A percentile compares a stretch with the other conserved stretches of the same genome.
phyloP scores from a whole-genome alignment of 2,113 vertebrate genomes.

The Gallinago jamesoni region DNA sequence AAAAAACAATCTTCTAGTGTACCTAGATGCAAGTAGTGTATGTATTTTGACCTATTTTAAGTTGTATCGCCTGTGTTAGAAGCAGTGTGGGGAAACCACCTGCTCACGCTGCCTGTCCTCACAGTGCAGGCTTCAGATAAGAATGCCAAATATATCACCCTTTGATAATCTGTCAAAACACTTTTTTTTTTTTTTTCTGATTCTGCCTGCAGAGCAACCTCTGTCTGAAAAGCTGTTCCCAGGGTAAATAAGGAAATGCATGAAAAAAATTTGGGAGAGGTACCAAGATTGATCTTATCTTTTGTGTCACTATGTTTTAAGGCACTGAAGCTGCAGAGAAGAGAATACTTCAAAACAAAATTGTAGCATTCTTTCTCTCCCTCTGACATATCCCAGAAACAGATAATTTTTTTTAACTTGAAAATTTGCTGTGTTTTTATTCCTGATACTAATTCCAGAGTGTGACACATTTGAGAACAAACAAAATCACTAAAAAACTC shows the following conservation, averaged over 20 bases:
- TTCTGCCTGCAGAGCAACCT: conserved; percentile 1
- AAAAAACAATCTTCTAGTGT: neutral
- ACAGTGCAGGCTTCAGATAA: neutral
- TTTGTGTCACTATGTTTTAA: conserved; percentile 22
- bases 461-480: neutral
- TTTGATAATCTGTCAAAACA: conserved; percentile 7
- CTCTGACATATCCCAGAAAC: neutral
- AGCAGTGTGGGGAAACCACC: neutral
- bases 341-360: neutral
- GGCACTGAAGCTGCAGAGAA: neutral
- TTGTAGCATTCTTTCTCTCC: neutral
- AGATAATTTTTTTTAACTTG: neutral
- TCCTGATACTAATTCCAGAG: neutral
- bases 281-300: conserved; percentile 51
- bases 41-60: conserved; percentile 4
- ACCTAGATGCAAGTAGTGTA: neutral
- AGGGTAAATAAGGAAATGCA: conserved; percentile 65
- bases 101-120: neutral
- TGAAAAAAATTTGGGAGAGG: conserved; percentile 52
- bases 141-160: neutral
- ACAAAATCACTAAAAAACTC: neutral
- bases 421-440: neutral
- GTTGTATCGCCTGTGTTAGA: neutral
- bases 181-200: neutral
- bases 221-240: conserved; percentile 30